Base-by-base conservation (phyloP, 1,140 invertebrate genomes). In the Cydia amplana region DNA sequence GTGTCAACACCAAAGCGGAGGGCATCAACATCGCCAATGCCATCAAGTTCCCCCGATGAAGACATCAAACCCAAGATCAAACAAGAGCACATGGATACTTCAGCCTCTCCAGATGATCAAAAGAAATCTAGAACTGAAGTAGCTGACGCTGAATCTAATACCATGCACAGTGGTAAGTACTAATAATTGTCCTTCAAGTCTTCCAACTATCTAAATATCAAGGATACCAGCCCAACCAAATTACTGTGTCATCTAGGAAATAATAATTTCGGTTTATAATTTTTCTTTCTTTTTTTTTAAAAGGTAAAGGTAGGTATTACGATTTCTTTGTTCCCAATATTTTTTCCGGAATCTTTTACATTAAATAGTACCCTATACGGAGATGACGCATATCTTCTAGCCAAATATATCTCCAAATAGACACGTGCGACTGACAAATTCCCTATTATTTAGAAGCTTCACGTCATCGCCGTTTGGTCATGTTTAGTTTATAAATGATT, bases 121-220 rank as follows among this genome's bases (percentile, higher is more conserved):
- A 96, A 96, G 90, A 96, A 96, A 83, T 95, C 94, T 32, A 95
- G 96, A 88, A 96, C 95, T 46, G 96, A 96, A 89, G 95, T 96
- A 16, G 96, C 95, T 63, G 97, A 98, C 87, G 97, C 97, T 51
- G 97, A 97, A 90, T 96, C 96, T 40, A 98, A 98, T 87, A 97
- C 97, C 75, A 96, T 96, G 87, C 96, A 97, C 92, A 97, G 96
- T 91, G 97, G 97, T 98, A 93, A 97, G 96, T 94, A 74, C 18
- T 7, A 60, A 60, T 3, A 55, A 55, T 55, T 18, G 12, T 46
- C 51, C n/a, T 55, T 18, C n/a, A n/a, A n/a, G n/a, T n/a, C n/a
- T n/a, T n/a, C 4, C 6, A n/a, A 18, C 5, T 6, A n/a, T 51
- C 4, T 51, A 18, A 67, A 74, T 23, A 51, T 49, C 18, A 20